Percentiles rank a stretch among this genome's conserved stretches.
Conservation (phyloP, 2,888 invertebrate species). For the Tupiocoris notatus region DNA sequence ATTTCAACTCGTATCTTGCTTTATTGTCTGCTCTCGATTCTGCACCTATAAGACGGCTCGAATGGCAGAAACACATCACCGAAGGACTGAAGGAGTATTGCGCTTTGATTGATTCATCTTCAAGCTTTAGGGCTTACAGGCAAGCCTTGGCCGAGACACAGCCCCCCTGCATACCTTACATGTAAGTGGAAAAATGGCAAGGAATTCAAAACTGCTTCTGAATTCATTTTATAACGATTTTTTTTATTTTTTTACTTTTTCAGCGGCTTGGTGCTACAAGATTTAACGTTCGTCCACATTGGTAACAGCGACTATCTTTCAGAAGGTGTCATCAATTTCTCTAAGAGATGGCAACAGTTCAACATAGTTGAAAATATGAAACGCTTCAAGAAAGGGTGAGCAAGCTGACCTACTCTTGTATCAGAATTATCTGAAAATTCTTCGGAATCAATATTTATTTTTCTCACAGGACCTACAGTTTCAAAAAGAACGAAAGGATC, state of each 20-base stretch:
- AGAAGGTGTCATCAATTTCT: conserved; percentile 89
- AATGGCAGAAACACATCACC: conserved; percentile 88
- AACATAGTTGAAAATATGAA: conserved; percentile 98
- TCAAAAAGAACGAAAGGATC: conserved; percentile 90
- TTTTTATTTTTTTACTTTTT: conserved; percentile 52
- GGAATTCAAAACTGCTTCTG: background rate
- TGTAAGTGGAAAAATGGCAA: conserved; percentile 67
- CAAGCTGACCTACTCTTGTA: conserved; percentile 50
- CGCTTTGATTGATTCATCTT: conserved; percentile 95
- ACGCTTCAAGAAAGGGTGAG: conserved; percentile 93
- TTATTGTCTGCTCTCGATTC: conserved; percentile 95
- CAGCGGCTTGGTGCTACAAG: conserved; percentile 96
- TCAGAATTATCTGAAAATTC: background rate
- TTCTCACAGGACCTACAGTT: conserved; percentile 75
- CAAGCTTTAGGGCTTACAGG: conserved; percentile 95
- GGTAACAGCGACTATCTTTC: conserved; percentile 88
- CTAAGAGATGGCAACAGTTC: conserved; percentile 98
- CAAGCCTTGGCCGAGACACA: conserved; percentile 90
- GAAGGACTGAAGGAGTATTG: conserved; percentile 93
- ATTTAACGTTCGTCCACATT: conserved; percentile 97
- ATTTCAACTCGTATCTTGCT: conserved; percentile 97
- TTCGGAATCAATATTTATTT: background rate
- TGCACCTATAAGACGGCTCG: conserved; percentile 86
- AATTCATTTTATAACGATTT: background rate
- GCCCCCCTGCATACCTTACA: conserved; percentile 98